Evolutionary conservation across 2,113 vertebrate genomes (phyloP).

Genomic region (Neodon shergylaensis): DNA sequence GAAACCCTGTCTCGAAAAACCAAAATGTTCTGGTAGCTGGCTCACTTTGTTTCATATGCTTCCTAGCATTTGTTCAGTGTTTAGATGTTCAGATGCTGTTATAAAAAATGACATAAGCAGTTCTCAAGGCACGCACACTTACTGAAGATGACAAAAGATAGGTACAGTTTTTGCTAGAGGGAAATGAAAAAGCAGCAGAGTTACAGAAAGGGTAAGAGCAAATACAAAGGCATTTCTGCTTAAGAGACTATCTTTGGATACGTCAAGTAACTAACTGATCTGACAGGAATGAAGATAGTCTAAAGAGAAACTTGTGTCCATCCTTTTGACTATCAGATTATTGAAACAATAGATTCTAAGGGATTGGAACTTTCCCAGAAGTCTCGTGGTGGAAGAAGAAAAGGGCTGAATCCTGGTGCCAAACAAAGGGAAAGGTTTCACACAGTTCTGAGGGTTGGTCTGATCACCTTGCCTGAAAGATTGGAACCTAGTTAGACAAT

Average conservation of each 20-base stretch:
- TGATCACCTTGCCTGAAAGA: neutral
- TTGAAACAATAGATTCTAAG: neutral
- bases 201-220: neutral
- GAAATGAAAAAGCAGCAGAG: neutral
- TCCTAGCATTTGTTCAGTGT: constrained; percentile 4
- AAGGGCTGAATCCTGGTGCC: neutral
- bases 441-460: neutral
- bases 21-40: neutral
- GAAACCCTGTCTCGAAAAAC: too few species aligned
- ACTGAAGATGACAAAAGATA: neutral
- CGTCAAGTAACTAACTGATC: neutral
- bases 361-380: neutral
- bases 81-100: neutral
- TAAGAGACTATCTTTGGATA: neutral
- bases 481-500: neutral
- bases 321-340: neutral
- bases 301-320: neutral
- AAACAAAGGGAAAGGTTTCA: neutral
- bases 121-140: neutral
- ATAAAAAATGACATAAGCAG: neutral
- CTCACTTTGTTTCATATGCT: neutral
- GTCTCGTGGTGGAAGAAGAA: neutral
- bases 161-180: neutral
- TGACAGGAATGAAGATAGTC: neutral
- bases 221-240: neutral